Percentiles rank a stretch among this genome's conserved stretches.
Conservation (phyloP, 2,888 invertebrate genomes). For the Lycaena phlaeas region DNA sequence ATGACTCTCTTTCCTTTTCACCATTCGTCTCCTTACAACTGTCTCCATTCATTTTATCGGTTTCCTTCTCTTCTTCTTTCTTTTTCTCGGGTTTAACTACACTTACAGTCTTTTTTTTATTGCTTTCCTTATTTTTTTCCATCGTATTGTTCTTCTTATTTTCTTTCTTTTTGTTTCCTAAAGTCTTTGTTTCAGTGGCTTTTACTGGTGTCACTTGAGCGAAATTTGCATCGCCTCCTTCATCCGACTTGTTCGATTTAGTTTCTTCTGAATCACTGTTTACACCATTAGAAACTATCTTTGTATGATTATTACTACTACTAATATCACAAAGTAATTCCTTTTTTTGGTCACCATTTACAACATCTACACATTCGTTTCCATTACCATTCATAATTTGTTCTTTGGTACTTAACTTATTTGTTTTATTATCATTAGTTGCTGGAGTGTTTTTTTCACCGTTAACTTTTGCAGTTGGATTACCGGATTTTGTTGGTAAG, state of each 20-base stretch:
- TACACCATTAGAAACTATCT: slow-evolving; percentile 65
- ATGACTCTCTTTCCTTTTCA: slow-evolving; percentile 55
- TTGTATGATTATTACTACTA: slow-evolving; percentile 50
- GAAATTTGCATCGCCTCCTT: slow-evolving; percentile 31
- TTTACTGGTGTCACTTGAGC: slow-evolving; percentile 34
- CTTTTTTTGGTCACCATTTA: slow-evolving; percentile 58
- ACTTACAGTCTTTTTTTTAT: slow-evolving; percentile 37
- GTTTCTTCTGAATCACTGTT: slow-evolving; percentile 54
- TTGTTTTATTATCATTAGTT: slow-evolving; percentile 40
- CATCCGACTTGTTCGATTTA: slow-evolving; percentile 55
- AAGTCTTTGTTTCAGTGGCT: slow-evolving; percentile 34
- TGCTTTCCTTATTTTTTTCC: slow-evolving; percentile 42
- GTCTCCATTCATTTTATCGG: slow-evolving; percentile 45
- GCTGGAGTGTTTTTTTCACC: slow-evolving; percentile 44
- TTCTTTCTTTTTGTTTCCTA: slow-evolving; percentile 48
- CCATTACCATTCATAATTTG: slow-evolving; percentile 60
- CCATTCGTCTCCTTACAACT: slow-evolving; percentile 45
- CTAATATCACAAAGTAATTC: slow-evolving; percentile 69
- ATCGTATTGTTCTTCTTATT: slow-evolving; percentile 40
- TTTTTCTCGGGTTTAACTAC: slow-evolving; percentile 34
- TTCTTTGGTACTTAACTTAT: slow-evolving; percentile 62
- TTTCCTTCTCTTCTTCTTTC: slow-evolving; percentile 34
- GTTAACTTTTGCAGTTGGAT: slow-evolving; percentile 39
- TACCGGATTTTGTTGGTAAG: slow-evolving; percentile 37
- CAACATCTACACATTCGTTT: slow-evolving; percentile 43